Evolutionary conservation across 2,113 vertebrate species (phyloP).

Genomic region (Urocynchramus pylzowi): DNA sequence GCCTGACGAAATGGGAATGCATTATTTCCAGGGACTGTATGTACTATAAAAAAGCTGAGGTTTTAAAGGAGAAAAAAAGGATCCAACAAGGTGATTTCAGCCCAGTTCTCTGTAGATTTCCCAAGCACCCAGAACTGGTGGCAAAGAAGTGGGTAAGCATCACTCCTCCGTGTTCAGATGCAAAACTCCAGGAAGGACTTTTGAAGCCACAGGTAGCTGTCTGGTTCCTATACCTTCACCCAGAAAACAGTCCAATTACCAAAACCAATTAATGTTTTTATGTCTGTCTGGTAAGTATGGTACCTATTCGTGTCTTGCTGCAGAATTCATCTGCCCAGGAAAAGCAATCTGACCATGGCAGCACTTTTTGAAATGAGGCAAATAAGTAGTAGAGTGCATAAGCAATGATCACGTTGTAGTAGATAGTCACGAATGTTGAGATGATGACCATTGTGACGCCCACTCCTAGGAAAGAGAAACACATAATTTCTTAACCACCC

Average conservation of each 20-base stretch:
- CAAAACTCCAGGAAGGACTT: background rate
- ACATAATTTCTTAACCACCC: background rate
- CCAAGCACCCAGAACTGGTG: background rate
- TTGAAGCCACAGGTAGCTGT: rapidly evolving
- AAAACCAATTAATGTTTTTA: too few species aligned
- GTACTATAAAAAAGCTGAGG: background rate
- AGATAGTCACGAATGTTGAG: conserved; percentile 81
- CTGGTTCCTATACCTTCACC: background rate
- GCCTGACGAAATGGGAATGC: background rate
- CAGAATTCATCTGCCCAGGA: conserved; percentile 77
- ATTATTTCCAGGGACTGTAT: background rate
- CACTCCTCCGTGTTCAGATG: background rate
- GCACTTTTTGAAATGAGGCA: conserved; percentile 86
- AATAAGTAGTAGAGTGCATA: conserved; percentile 94
- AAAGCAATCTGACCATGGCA: conserved; percentile 85
- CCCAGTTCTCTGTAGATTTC: background rate
- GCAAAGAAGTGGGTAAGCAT: background rate
- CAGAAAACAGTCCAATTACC: background rate
- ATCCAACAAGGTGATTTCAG: background rate
- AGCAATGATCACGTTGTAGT: conserved; percentile 91
- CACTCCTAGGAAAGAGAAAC: conserved; percentile 78
- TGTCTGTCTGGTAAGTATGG: background rate
- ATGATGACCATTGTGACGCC: conserved; percentile 88
- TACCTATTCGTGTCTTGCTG: conserved; percentile 77
- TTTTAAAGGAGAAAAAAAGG: background rate